Evolutionary conservation across 1,140 invertebrate species (phyloP).

Genomic region (Tenebrio molitor): DNA sequence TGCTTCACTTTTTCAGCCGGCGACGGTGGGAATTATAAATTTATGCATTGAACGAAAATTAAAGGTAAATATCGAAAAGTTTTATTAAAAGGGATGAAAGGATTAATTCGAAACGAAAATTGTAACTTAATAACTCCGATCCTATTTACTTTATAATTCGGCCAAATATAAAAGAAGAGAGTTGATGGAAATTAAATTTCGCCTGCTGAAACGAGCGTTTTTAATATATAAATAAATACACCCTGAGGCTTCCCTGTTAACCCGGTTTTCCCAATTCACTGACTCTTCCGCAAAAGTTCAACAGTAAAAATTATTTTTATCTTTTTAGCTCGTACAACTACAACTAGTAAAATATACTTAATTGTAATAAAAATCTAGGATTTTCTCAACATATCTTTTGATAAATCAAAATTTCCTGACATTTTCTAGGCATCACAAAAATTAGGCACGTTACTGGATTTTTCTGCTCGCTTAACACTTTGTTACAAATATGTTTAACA

Average conservation of each 20-base stretch:
- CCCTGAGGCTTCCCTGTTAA: not conserved
- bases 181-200: not conserved
- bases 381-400: too few species aligned
- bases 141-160: not conserved
- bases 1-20: not conserved
- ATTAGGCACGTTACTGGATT: too few species aligned
- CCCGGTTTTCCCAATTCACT: too few species aligned
- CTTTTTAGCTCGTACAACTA: too few species aligned
- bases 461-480: too few species aligned
- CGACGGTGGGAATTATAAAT: not conserved
- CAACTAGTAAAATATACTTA: too few species aligned
- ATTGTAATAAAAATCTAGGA: too few species aligned
- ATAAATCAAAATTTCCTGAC: too few species aligned
- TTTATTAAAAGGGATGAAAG: not conserved
- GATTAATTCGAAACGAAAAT: slow-evolving; percentile 28
- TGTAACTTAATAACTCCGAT: slow-evolving; percentile 18
- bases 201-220: not conserved
- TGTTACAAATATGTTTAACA: too few species aligned
- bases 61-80: slow-evolving; percentile 30
- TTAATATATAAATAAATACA: slow-evolving; percentile 11
- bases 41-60: slow-evolving; percentile 16
- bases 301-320: too few species aligned
- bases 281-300: too few species aligned
- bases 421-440: too few species aligned
- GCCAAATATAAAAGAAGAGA: not conserved